These are phyloP conservation scores for Carpatolechia fugitivella DNA, from an alignment of 2,888 invertebrate genomes.

Conservation along the genomic window DNA sequence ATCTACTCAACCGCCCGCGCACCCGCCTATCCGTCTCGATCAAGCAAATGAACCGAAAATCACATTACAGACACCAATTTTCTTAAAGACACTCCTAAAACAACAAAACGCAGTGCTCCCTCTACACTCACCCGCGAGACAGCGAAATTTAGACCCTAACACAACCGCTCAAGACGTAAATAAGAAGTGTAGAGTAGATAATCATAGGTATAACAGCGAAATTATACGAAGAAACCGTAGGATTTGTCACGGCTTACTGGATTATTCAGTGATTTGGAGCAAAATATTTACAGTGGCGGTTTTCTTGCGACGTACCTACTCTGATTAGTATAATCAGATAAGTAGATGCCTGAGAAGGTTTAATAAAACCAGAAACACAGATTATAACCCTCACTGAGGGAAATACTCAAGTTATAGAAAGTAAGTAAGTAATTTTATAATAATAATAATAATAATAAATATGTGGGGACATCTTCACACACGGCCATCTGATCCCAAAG, in stretches of 20 bases:
- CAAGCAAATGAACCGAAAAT: conserved; percentile 16
- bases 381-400: too few species aligned
- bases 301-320: neutral
- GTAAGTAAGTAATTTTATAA: too few species aligned
- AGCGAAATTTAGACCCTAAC: neutral
- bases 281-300: conserved; percentile 10
- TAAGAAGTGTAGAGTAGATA: neutral
- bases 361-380: too few species aligned
- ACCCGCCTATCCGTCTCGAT: conserved; percentile 9
- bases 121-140: neutral
- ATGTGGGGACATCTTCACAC: too few species aligned
- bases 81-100: conserved; percentile 4
- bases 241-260: neutral
- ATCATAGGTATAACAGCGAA: neutral
- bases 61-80: conserved; percentile 17
- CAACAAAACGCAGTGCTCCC: neutral
- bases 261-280: conserved; percentile 4
- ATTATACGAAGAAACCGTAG: conserved; percentile 16
- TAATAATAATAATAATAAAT: too few species aligned
- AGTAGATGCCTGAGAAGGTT: too few species aligned
- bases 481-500: too few species aligned
- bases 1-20: neutral
- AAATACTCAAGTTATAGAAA: too few species aligned
- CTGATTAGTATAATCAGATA: too few species aligned
- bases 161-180: neutral